Base-by-base conservation (phyloP, 64 coral and sea anemone genomes). In the Pocillopora damicornis region DNA sequence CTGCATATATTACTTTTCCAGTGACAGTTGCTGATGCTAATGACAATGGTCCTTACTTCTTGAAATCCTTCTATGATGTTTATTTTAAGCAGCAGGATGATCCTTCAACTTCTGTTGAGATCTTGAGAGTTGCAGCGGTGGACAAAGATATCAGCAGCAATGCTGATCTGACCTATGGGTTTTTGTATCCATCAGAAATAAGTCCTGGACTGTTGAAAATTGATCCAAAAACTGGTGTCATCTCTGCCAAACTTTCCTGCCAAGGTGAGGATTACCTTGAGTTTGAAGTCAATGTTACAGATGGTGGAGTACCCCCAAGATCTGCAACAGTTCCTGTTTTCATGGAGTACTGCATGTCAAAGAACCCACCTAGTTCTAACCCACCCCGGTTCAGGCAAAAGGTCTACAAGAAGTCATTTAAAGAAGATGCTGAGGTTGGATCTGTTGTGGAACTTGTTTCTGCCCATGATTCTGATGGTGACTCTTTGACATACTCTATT, bases 1-100 rank as follows among this genome's bases (percentile, higher is more conserved):
- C 76, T 61, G 85, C 94, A 13, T 75, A 20, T 61, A 73, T 92
- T 56, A 93, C 65, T 58, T 93, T 97, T 77, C 63, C 79, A 11
- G 83, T 97, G 15, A 93, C 74, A 79, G 85, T 97, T 45, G 87
- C 94, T 14, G 94, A 97, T 83, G 73, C 86, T 5, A 97, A 97
- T 84, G 94, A 97, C 26, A 92, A 97, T 45, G 73, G 63, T 5
- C 94, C 94, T 56, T 0, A 56, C 5, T 97, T 97, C 57, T 63
- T 61, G 77, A 59, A 93, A 1, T 63, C 59, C 6, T 35, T n/a
- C 15, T 87, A 93, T 73, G 36, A 61, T 15, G 78, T 72, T 75
- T 60, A 60, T 30, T 20, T 81, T 15, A 76, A 89, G 74, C 75
- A 91, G 17, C 89, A 79, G 82, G 80, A 74, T 65, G 88, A 77